phyloP scores from a whole-genome alignment of 2,888 invertebrate genomes.

The Sphaerophoria rueppellii region DNA sequence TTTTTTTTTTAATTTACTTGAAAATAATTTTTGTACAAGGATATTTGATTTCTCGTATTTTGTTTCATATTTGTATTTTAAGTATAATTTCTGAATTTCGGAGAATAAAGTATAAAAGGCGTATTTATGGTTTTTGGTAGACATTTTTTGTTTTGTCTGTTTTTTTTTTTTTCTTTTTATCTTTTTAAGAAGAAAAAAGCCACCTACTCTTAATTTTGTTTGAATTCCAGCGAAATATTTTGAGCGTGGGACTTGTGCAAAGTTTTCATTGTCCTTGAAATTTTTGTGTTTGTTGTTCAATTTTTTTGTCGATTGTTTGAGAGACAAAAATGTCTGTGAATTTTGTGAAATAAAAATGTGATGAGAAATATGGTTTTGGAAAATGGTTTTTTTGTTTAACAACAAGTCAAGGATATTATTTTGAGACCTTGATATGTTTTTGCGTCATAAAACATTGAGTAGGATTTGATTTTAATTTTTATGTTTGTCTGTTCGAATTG shows the following conservation, averaged over 20 bases:
- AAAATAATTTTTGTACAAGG: constrained; percentile 46
- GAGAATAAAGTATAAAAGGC: constrained; percentile 9
- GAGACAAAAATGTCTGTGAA: constrained; percentile 33
- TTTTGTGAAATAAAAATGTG: constrained; percentile 7
- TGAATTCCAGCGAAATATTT: constrained; percentile 3
- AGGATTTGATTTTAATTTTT: too few relatives aligned
- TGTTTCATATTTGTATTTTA: constrained; percentile 1
- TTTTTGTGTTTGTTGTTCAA: background rate
- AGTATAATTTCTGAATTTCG: constrained; percentile 10
- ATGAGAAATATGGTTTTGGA: too few relatives aligned
- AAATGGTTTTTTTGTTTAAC: background rate
- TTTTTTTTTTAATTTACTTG: constrained; percentile 23
- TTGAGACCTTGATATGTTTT: constrained; percentile 16
- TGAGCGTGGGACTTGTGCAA: constrained; percentile 12
- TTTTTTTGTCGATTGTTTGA: background rate
- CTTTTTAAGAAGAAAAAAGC: background rate
- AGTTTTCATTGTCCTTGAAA: constrained; percentile 55
- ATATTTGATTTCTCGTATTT: constrained; percentile 24
- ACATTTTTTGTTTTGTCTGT: background rate
- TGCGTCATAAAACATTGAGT: constrained; percentile 1
- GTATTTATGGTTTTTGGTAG: background rate
- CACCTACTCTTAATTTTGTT: background rate
- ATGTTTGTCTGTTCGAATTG: background rate
- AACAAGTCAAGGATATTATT: constrained; percentile 37
- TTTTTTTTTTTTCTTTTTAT: background rate